Base-by-base conservation (phyloP, 2,113 vertebrate species). In the Strix uralensis region DNA sequence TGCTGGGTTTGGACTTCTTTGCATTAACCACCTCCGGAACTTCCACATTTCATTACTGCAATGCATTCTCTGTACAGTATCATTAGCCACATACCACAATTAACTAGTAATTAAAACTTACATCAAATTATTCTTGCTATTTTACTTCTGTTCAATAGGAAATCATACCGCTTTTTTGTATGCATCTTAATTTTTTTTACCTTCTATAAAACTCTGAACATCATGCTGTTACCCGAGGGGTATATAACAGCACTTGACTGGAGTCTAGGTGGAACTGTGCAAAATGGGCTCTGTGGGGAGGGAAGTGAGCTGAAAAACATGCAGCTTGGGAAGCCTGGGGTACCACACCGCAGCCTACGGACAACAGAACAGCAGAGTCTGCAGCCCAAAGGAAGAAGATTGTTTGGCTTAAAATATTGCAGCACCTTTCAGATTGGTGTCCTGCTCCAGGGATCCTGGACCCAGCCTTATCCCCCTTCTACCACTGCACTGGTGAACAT, bases 191-290 rank as follows among this genome's bases (percentile, higher is more conserved):
- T 30, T 34, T 78, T 70, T 30, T 23, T 38, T 20, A n/a, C 12
- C 4, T 23, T 30, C 34, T 42, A 2, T 65, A 51, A 46, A 70
- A 69, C 20, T 40, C 36, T 34, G 23, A 80, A 73, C 27, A 34
- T 20, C 16, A 46, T 5, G 38, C 14, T 34, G 16, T 54, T 62
- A 63, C 23, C 58, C 57, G 18, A 72, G 25, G 15, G 8, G 13
- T 38, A 54, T 0, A 4, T 21, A 86, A 86, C 0, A 73, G 58
- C 59, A 36, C 38, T 18, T 11, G 0, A n/a, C 6, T 1, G 1
- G 18, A 47, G 15, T 25, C 71, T 6, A 55, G 23, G 74, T 23
- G 9, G 49, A 82, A 38, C 42, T 38, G 16, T 47, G 63, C 5
- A 5, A 87, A 84, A 67, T 1, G 34, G 30, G 22, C 55, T 73